phyloP scores from a whole-genome alignment of 2,888 invertebrate species.

The Andrena haemorrhoa region DNA sequence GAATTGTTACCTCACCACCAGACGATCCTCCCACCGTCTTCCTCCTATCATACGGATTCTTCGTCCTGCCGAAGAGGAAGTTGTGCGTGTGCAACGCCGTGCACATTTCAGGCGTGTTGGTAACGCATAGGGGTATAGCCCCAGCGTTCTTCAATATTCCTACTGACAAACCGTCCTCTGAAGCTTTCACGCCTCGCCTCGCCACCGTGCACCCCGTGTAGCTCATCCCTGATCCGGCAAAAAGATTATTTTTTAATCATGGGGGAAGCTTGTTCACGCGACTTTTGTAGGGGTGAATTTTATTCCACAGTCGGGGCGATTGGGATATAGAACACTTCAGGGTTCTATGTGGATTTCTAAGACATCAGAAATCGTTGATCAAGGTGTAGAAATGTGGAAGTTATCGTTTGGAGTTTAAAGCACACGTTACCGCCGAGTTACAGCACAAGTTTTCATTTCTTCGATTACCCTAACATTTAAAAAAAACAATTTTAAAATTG shows the following conservation, averaged over 20 bases:
- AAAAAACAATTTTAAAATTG: too few species aligned
- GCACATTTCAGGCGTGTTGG: slow-evolving; percentile 89
- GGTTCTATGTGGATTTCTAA: too few species aligned
- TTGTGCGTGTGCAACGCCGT: slow-evolving; percentile 88
- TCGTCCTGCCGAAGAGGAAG: slow-evolving; percentile 87
- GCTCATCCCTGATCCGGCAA: slow-evolving; percentile 79
- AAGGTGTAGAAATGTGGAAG: too few species aligned
- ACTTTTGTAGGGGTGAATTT: background rate
- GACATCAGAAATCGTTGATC: too few species aligned
- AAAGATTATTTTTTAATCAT: background rate
- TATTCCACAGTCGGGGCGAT: too few species aligned
- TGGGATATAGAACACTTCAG: too few species aligned
- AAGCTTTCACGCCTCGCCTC: slow-evolving; percentile 82
- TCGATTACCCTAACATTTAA: too few species aligned
- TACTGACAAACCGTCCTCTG: slow-evolving; percentile 86
- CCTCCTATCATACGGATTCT: slow-evolving; percentile 88
- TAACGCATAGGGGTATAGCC: slow-evolving; percentile 88
- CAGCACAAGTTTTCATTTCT: too few species aligned
- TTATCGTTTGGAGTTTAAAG: too few species aligned
- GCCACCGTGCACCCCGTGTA: slow-evolving; percentile 78
- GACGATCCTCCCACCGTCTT: slow-evolving; percentile 88
- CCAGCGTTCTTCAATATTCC: slow-evolving; percentile 86
- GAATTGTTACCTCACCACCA: slow-evolving; percentile 86
- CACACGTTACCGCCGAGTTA: too few species aligned
- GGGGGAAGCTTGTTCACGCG: background rate